Percentiles rank a stretch among this genome's conserved stretches.
Conservation (phyloP, 2,113 vertebrate species). For the Scolopax mira region DNA sequence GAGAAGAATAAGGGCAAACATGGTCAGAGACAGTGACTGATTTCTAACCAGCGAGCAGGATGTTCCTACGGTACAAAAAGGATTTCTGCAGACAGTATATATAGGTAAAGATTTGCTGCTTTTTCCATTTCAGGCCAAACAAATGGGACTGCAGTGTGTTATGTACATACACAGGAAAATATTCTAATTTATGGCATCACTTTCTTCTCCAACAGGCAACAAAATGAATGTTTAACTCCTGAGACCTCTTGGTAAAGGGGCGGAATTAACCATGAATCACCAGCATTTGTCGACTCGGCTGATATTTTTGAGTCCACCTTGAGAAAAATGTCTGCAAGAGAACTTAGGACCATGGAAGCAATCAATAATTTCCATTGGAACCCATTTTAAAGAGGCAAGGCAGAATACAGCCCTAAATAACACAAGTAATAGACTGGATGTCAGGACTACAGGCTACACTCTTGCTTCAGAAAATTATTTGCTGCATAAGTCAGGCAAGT, state of each 20-base stretch:
- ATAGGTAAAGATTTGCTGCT: background rate
- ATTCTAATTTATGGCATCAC: slow-evolving; percentile 11
- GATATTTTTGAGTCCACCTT: slow-evolving; percentile 19
- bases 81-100: background rate
- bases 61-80: background rate
- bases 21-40: background rate
- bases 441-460: background rate
- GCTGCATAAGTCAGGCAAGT: background rate
- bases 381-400: slow-evolving; percentile 10
- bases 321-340: slow-evolving; percentile 33
- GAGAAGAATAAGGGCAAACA: background rate
- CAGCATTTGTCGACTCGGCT: slow-evolving; percentile 10
- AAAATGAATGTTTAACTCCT: slow-evolving; percentile 16
- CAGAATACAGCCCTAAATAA: slow-evolving; percentile 47
- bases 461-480: slow-evolving; percentile 19
- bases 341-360: background rate
- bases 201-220: slow-evolving; percentile 14
- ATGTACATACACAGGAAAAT: slow-evolving; percentile 9
- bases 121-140: background rate
- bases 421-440: background rate
- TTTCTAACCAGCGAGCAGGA: background rate
- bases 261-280: slow-evolving; percentile 43
- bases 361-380: slow-evolving; percentile 39
- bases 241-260: background rate
- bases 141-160: background rate